Evolutionary conservation across 2,888 invertebrate genomes (phyloP).

Genomic region (Aphodius sticticus): DNA sequence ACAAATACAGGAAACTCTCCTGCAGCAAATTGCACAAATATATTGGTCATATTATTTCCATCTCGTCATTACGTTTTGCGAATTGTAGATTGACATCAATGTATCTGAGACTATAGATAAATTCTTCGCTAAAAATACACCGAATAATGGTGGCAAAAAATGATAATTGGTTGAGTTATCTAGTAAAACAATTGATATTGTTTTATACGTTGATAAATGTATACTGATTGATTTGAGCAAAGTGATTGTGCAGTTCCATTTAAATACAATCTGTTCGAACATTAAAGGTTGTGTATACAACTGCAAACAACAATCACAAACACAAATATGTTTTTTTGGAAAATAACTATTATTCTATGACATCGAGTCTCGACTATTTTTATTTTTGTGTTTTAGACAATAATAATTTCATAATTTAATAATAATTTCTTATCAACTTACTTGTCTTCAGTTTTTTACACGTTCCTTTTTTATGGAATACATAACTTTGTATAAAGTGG

Average conservation of each 20-base stretch:
- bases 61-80: not conserved
- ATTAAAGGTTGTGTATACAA: no score
- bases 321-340: no score
- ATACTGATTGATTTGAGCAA: not conserved
- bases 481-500: no score
- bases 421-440: no score
- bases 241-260: not conserved
- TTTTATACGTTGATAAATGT: not conserved
- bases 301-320: no score
- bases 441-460: no score
- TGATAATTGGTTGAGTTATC: not conserved
- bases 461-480: no score
- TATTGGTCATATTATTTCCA: not conserved
- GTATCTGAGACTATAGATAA: not conserved
- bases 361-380: no score
- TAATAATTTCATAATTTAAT: no score
- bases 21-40: not conserved
- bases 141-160: not conserved
- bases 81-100: not conserved
- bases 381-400: no score
- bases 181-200: not conserved
- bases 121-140: not conserved
- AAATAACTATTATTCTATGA: no score
- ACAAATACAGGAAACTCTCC: not conserved
- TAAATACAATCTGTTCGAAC: not conserved